A percentile compares a stretch with the other conserved stretches of the same genome.
Conservation (phyloP, 2,113 vertebrate species). For the Callaeas wilsoni region DNA sequence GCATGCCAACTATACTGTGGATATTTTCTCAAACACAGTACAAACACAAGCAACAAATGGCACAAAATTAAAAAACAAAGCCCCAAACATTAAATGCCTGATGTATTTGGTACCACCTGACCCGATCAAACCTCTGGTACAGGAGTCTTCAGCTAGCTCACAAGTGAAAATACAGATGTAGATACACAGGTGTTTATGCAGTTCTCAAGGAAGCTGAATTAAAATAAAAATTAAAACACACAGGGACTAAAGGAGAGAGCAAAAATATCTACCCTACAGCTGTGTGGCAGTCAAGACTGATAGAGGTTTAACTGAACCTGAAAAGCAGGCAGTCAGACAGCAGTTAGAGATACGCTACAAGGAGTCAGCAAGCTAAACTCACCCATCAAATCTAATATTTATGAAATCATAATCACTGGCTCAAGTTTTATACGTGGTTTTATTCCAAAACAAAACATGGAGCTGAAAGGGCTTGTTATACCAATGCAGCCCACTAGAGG, state of each 20-base stretch:
- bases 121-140: background rate
- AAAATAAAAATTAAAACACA: background rate
- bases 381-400: background rate
- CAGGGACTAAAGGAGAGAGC: background rate
- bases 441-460: background rate
- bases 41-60: background rate
- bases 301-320: background rate
- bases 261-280: background rate
- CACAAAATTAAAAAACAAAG: background rate
- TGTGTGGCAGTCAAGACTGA: background rate
- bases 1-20: background rate
- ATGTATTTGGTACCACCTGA: background rate
- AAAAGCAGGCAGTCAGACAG: background rate
- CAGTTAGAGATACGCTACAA: background rate
- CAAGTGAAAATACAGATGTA: background rate
- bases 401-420: background rate
- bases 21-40: background rate
- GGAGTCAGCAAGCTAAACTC: background rate
- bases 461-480: background rate
- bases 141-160: background rate
- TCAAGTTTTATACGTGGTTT: background rate
- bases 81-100: background rate
- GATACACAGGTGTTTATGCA: background rate
- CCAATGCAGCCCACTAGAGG: background rate
- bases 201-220: background rate